Percentiles rank a stretch among this genome's conserved stretches.
These are phyloP conservation scores for Drymonia ruficornis DNA, from an alignment of 2,888 invertebrate genomes.

Conservation along the genomic window DNA sequence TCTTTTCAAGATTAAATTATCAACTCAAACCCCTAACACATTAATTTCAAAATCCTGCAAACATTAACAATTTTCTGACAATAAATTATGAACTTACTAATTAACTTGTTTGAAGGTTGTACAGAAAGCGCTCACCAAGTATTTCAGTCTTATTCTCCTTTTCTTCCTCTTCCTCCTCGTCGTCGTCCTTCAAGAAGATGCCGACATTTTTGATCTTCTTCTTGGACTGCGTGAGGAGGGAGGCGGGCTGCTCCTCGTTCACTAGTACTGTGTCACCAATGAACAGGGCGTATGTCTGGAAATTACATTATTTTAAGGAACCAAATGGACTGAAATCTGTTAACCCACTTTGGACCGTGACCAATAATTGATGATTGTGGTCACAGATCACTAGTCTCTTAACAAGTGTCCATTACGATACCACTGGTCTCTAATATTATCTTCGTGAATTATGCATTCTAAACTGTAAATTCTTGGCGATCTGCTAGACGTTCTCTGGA, in stretches of 20 bases:
- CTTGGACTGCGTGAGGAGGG: slow-evolving; percentile 95
- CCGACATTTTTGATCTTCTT: slow-evolving; percentile 98
- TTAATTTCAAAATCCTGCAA: slow-evolving; percentile 7
- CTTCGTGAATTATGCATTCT: too few species aligned
- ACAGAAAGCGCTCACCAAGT: slow-evolving; percentile 79
- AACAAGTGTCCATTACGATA: too few species aligned
- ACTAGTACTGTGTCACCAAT: slow-evolving; percentile 99
- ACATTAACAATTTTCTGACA: neutral
- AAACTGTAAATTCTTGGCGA: too few species aligned
- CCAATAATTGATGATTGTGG: too few species aligned
- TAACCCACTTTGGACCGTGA: too few species aligned
- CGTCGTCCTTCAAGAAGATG: slow-evolving; percentile 96
- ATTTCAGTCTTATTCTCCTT: slow-evolving; percentile 91
- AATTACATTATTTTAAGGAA: slow-evolving; percentile 7
- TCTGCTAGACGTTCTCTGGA: too few species aligned
- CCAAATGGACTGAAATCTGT: too few species aligned
- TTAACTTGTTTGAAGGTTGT: slow-evolving; percentile 6
- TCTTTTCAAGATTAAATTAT: neutral
- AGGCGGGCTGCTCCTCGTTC: slow-evolving; percentile 94
- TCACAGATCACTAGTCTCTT: too few species aligned
- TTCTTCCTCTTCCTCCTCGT: slow-evolving; percentile 93
- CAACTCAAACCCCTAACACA: neutral
- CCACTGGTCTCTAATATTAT: too few species aligned
- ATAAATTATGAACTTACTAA: neutral
- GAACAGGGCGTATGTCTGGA: slow-evolving; percentile 92